Evolutionary conservation across 1,140 invertebrate species (phyloP), one percentile per base, ranked within the genome.

Genomic region (Drosophila ercepeae): DNA sequence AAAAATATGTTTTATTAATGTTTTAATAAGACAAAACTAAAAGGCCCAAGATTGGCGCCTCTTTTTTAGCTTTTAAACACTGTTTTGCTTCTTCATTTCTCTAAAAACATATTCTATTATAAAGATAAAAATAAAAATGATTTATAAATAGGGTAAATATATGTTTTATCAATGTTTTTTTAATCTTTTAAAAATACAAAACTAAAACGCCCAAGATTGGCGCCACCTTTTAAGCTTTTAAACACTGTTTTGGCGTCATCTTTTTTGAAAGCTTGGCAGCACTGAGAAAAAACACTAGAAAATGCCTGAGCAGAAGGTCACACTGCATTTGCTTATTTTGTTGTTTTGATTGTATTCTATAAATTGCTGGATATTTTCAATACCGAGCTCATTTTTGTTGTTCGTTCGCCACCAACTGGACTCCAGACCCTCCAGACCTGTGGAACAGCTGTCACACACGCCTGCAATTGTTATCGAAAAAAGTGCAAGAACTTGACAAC

Each of bases 351-450:
- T 39, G 27, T 2, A 29, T 63, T 60, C 54, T 58, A 82, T 77
- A 83, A 70, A 78, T 77, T 83, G 55, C 78, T 82, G 57, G 59
- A 65, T 42, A 49, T 54, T 65, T 82, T 48, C 34, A 59, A 44
- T 49, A 25, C 16, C 39, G 23, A 19, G 44, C 53, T 73, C 69
- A 64, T 63, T 74, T 49, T 51, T 69, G 53, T 51, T 41, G 13
- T 71, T 39, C 14, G 36, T 39, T 32, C 11, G 13, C n/a, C 13
- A 21, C 23, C 19, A 29, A 16, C 32, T 29, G 32, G 36, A 32
- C 9, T 32, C 29, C 29, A 11, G 29, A n/a, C 9, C 29, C 9
- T 32, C 29, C 29, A 27, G 27, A 27, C 29, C 29, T 32, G 8
- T 27, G 11, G 9, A 32, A 32, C 36, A 16, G 36, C 36, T 13